Base-by-base conservation (phyloP, 2,888 invertebrate species). In the Macaria notata region DNA sequence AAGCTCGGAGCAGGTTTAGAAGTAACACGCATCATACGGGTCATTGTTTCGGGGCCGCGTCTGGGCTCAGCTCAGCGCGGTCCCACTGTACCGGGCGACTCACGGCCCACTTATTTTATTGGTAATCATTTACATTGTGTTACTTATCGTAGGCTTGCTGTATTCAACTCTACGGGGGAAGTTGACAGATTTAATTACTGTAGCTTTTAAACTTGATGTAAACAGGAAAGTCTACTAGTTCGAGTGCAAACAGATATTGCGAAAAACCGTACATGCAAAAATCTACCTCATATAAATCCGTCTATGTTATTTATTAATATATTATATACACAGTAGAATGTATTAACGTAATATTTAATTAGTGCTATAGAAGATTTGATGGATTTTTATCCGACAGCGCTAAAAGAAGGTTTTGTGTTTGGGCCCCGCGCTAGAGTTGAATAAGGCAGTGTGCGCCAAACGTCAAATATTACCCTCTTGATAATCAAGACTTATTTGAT, bases 11-110 rank as follows among this genome's bases (percentile, higher is more conserved):
- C 83, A 76, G 76, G 78, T 83, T 83, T 79, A 79, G 87, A 87
- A 86, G 85, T 78, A 76, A 84, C 83, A 83, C 84, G 81, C 79
- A 75, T 78, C 74, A 83, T 89, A 89, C 90, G 89, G 90, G 89
- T 89, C 84, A 78, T 87, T 86, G 87, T 88, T 86, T 74, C 63
- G 77, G 79, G 81, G 74, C 71, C 9, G 78, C 68, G 73, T 65
- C 64, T 61, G 81, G 76, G 86, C 86, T 56, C 78, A 85, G 88
- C 85, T 74, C 74, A 73, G 71, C 72, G 73, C 76, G 66, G 73
- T 74, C 73, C 69, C 65, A 65, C 69, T 79, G 76, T 72, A 69
- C 81, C 79, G 73, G 76, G 76, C 71, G 63, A 66, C 74, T 76
- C 79, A 81, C 80, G 73, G 82, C 80, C 84, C 47, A 56, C 60